phyloP scores from a whole-genome alignment of 2,113 vertebrate genomes.

The Elachura formosa region DNA sequence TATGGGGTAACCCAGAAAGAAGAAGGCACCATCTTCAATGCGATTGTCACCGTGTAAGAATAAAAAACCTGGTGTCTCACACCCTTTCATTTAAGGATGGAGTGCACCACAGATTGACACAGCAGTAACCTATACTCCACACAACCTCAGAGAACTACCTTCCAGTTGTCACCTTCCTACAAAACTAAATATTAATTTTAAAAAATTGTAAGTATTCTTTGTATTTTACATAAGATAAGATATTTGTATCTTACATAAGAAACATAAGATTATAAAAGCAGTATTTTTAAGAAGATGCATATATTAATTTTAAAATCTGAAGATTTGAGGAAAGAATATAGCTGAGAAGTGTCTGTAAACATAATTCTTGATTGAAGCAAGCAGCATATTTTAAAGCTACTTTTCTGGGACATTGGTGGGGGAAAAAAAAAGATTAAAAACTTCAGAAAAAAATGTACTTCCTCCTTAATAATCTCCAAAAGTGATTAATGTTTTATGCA shows the following conservation, averaged over 20 bases:
- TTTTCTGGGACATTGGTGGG: background rate
- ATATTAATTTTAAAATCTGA: background rate
- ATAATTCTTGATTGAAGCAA: background rate
- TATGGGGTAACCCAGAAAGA: background rate
- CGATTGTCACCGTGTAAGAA: background rate
- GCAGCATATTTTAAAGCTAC: background rate
- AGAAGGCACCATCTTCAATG: background rate
- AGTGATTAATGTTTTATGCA: background rate
- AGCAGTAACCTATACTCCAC: background rate
- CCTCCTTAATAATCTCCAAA: background rate
- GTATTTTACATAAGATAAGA: no score
- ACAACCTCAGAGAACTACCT: background rate
- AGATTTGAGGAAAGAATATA: background rate
- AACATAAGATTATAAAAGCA: background rate
- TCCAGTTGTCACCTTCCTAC: background rate
- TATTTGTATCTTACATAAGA: no score
- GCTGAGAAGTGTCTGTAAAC: background rate
- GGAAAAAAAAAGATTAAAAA: background rate
- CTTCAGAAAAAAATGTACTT: background rate
- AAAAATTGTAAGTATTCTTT: background rate
- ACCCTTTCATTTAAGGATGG: background rate
- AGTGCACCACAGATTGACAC: background rate
- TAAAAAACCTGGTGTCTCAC: background rate
- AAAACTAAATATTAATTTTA: background rate
- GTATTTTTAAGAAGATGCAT: background rate